A percentile compares a stretch with the other conserved stretches of the same genome.
phyloP scores from a whole-genome alignment of 2,113 vertebrate genomes.

The Butorides virescens region DNA sequence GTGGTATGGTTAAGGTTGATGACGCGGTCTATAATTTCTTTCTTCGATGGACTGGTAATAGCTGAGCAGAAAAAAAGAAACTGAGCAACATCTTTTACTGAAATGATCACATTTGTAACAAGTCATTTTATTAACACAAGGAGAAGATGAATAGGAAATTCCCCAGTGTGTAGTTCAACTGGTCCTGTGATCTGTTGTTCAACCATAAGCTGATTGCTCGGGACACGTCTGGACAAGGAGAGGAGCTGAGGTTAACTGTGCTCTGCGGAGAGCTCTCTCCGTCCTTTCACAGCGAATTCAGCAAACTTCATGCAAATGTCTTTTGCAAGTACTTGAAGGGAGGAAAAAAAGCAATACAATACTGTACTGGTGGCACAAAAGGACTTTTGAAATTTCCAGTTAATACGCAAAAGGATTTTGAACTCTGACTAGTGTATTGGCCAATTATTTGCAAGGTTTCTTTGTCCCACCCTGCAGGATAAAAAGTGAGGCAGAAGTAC shows the following conservation, averaged over 20 bases:
- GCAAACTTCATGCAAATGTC: conserved; percentile 40
- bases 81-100: background rate
- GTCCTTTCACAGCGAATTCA: conserved; percentile 11
- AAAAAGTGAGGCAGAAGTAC: background rate
- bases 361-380: background rate
- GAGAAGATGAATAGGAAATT: background rate
- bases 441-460: background rate
- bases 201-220: background rate
- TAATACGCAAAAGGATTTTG: conserved; percentile 15
- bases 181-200: conserved; percentile 13
- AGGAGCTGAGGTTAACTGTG: background rate
- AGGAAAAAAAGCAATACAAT: background rate
- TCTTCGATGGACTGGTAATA: background rate
- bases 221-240: conserved; percentile 21
- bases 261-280: accelerated
- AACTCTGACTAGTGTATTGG: background rate
- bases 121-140: background rate
- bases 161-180: background rate
- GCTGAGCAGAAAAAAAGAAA: background rate
- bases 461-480: background rate
- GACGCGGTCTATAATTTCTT: background rate
- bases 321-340: background rate
- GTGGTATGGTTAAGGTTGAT: background rate
- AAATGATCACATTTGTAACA: background rate
- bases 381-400: conserved; percentile 13